Conservation (phyloP, 2,888 invertebrate species). For the Euplagia quadripunctaria region DNA sequence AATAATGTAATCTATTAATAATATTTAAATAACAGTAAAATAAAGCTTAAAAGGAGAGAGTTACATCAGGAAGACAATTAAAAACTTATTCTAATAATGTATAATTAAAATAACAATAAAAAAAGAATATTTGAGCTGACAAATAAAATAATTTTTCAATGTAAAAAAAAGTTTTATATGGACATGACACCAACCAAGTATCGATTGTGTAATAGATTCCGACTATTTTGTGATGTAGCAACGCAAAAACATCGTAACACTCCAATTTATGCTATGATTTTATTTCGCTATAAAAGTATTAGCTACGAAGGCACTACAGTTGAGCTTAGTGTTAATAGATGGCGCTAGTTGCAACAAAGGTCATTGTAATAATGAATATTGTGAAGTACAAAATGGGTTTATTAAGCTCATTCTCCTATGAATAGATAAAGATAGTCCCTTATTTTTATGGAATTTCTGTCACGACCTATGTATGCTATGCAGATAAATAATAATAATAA, state of each 20-base stretch:
- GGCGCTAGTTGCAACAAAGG: constrained; percentile 26
- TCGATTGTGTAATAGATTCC: neutral
- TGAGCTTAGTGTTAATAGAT: constrained; percentile 31
- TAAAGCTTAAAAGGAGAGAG: constrained; percentile 45
- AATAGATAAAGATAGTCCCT: too few species aligned
- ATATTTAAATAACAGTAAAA: constrained; percentile 24
- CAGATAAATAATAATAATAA: too few species aligned
- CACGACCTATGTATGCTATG: neutral
- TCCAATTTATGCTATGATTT: constrained; percentile 12
- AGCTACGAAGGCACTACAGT: constrained; percentile 43
- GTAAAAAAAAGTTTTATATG: neutral
- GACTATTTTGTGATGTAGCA: neutral
- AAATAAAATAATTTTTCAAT: constrained; percentile 17
- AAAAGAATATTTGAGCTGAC: constrained; percentile 6
- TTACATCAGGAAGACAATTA: constrained; percentile 45
- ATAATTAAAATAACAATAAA: constrained; percentile 11
- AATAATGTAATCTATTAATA: constrained; percentile 17
- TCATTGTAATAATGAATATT: neutral
- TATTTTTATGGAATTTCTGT: neutral
- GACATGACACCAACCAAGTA: neutral
- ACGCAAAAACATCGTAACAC: neutral
- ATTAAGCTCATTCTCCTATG: too few species aligned
- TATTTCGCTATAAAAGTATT: constrained; percentile 22
- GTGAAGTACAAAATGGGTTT: too few species aligned
- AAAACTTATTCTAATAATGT: constrained; percentile 15